A percentile compares a stretch with the other conserved stretches of the same genome.
These are phyloP conservation scores for Passer montanus DNA, from an alignment of 2,113 vertebrate species.

Conservation along the genomic window DNA sequence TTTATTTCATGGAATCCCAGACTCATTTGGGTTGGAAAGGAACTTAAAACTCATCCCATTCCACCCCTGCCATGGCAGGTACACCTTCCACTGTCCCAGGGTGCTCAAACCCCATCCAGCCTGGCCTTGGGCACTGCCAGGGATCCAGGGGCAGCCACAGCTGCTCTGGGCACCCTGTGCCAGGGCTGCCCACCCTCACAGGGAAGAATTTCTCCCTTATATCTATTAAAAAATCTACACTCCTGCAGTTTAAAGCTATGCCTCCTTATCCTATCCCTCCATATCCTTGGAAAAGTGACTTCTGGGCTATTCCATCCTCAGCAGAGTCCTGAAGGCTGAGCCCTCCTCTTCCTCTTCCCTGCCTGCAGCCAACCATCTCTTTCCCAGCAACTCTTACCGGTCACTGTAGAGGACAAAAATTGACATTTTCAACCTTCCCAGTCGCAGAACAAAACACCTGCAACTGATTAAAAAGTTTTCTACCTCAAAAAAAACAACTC, in stretches of 20 bases:
- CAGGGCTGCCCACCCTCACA: background rate
- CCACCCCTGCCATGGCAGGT: background rate
- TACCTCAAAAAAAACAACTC: background rate
- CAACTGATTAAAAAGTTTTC: background rate
- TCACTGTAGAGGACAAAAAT: background rate
- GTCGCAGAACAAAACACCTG: background rate
- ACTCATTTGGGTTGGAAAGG: background rate
- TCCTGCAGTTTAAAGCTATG: background rate
- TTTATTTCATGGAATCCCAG: background rate
- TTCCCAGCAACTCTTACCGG: background rate
- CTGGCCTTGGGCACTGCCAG: background rate
- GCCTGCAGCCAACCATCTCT: background rate
- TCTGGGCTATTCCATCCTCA: background rate
- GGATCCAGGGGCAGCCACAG: background rate
- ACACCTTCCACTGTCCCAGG: fast-evolving
- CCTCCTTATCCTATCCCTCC: background rate
- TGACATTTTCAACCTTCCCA: background rate
- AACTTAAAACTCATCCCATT: background rate
- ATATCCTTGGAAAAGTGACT: background rate
- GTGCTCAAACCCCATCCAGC: fast-evolving
- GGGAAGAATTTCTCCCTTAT: background rate
- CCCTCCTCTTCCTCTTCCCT: background rate
- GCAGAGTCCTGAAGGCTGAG: background rate
- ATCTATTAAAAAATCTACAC: background rate
- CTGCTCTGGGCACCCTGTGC: background rate